These are phyloP conservation scores for Drosophila arizonae DNA, from an alignment of 1,140 invertebrate genomes.

Conservation along the genomic window DNA sequence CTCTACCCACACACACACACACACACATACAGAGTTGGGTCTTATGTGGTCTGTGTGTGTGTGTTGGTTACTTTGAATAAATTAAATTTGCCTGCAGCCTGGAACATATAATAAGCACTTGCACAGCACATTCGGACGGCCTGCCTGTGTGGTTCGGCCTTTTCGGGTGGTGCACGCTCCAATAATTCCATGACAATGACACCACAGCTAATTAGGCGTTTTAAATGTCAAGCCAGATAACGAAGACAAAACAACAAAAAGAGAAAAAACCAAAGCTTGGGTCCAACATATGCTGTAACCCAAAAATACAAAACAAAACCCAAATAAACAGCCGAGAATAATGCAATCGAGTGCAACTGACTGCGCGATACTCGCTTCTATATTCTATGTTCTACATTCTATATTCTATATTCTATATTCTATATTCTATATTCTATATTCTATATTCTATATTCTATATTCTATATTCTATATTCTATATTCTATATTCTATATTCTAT, in stretches of 20 bases:
- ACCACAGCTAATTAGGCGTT: constrained; percentile 70
- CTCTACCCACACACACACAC: constrained; percentile 10
- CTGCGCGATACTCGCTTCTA: too few species aligned
- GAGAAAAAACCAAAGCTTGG: neutral
- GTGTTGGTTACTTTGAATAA: constrained; percentile 64
- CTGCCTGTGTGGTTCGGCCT: constrained; percentile 11
- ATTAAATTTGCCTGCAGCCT: constrained; percentile 65
- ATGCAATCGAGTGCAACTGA: too few species aligned
- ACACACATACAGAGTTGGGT: constrained; percentile 2
- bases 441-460: too few species aligned
- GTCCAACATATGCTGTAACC: neutral
- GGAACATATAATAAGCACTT: constrained; percentile 59
- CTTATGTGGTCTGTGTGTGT: too few species aligned
- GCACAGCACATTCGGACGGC: neutral
- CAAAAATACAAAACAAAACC: neutral
- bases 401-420: too few species aligned
- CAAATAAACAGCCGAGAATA: too few species aligned
- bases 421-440: too few species aligned
- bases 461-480: too few species aligned
- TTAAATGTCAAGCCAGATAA: constrained; percentile 63
- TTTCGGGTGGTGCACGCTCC: constrained; percentile 48
- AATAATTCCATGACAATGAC: constrained; percentile 68
- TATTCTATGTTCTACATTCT: too few species aligned
- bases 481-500: too few species aligned
- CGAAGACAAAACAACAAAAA: constrained; percentile 23